Evolutionary conservation across 2,113 vertebrate genomes (phyloP).

Genomic region (Brienomyrus brachyistius): DNA sequence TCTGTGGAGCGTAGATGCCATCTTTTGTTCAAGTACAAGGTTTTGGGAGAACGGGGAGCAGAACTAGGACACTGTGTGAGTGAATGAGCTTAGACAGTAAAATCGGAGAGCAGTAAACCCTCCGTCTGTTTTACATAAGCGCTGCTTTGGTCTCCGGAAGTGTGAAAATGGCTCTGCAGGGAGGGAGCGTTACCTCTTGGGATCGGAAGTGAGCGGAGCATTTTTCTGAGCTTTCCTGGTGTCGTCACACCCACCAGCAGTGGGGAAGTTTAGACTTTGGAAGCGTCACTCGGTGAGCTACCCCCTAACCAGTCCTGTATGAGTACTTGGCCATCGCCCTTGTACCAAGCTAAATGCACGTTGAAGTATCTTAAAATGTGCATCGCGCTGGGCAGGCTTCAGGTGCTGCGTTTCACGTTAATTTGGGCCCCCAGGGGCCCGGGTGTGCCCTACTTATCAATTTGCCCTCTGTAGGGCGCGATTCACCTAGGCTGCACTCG

Average conservation of each 20-base stretch:
- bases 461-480: neutral
- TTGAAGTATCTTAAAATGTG: neutral
- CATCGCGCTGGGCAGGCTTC: neutral
- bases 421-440: neutral
- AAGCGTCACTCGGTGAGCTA: neutral
- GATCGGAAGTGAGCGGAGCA: neutral
- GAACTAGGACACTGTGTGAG: neutral
- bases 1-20: neutral
- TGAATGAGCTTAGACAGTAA: neutral
- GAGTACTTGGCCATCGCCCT: neutral
- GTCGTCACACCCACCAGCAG: neutral
- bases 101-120: neutral
- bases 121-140: neutral
- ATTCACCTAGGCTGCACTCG: neutral
- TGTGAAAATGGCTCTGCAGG: neutral
- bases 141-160: neutral
- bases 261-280: neutral
- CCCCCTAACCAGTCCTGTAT: neutral
- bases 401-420: neutral
- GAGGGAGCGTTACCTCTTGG: neutral
- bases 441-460: neutral
- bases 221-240: neutral
- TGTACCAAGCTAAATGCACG: neutral
- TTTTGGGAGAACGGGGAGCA: neutral
- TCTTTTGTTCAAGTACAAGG: neutral